These are phyloP conservation scores for Artibeus jamaicensis DNA, from an alignment of 2,797 vertebrate species.

Conservation along the genomic window DNA sequence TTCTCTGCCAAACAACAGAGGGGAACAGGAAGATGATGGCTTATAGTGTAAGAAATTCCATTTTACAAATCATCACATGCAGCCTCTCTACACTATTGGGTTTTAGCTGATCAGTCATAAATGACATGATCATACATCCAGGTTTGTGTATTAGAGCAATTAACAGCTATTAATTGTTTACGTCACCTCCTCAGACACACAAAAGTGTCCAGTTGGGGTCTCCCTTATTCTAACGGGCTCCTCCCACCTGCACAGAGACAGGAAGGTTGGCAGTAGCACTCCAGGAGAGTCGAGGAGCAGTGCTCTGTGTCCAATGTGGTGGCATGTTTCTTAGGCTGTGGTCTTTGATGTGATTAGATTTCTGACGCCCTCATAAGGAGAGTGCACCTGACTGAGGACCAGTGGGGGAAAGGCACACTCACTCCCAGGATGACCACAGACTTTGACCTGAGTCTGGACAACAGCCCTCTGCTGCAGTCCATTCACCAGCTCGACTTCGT, in stretches of 20 bases:
- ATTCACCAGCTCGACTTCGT: constrained; percentile 99
- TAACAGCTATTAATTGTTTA: neutral
- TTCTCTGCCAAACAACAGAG: neutral
- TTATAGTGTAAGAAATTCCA: neutral
- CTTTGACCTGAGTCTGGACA: constrained; percentile 98
- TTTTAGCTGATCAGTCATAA: neutral
- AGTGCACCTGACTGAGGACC: constrained; percentile 95
- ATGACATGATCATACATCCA: neutral
- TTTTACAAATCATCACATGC: neutral
- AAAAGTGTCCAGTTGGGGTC: neutral
- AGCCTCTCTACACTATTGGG: neutral
- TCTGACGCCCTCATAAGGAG: constrained; percentile 97
- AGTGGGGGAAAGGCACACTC: constrained; percentile 98
- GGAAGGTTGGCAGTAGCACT: neutral
- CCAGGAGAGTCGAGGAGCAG: neutral
- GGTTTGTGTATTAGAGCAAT: neutral
- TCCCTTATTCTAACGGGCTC: neutral
- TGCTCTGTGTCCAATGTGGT: neutral
- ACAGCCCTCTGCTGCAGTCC: constrained; percentile 94
- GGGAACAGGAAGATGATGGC: neutral
- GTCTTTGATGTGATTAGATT: constrained; percentile 86
- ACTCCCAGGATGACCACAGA: constrained; percentile 98
- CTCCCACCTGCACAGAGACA: neutral
- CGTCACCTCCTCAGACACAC: neutral
- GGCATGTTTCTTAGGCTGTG: constrained; percentile 32